A percentile compares a stretch with the other conserved stretches of the same genome.
Evolutionary conservation across 2,113 vertebrate species (phyloP).

Genomic region (Scomber scombrus): DNA sequence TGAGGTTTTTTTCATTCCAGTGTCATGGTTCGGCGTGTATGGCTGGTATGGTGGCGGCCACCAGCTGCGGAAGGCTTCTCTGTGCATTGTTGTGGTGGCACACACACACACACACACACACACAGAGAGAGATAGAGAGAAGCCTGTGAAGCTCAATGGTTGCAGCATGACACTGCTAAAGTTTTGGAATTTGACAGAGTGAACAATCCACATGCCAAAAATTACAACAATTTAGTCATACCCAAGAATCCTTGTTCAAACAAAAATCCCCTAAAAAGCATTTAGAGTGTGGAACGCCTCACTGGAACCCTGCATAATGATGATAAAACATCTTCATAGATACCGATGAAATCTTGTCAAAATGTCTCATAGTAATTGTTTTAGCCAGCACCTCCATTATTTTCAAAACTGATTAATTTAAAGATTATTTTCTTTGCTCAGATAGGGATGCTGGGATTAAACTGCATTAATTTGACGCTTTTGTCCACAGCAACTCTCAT

Average conservation of each 20-base stretch:
- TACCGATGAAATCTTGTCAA: too few relatives aligned
- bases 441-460: not conserved
- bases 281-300: not conserved
- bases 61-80: slow-evolving; percentile 48
- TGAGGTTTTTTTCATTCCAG: slow-evolving; percentile 44
- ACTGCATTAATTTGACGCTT: not conserved
- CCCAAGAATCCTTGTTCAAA: slow-evolving; percentile 14
- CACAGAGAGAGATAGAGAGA: slow-evolving; percentile 5
- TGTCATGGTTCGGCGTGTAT: slow-evolving; percentile 35
- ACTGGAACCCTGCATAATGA: not conserved
- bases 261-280: not conserved
- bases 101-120: slow-evolving; percentile 54
- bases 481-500: not conserved
- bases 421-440: too few relatives aligned
- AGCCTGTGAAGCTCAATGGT: slow-evolving; percentile 24
- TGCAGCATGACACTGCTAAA: not conserved
- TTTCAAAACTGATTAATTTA: too few relatives aligned
- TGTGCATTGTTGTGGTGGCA: slow-evolving; percentile 31
- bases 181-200: slow-evolving; percentile 25
- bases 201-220: slow-evolving; percentile 3
- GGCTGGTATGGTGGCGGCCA: slow-evolving; percentile 22
- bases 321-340: not conserved
- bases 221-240: slow-evolving; percentile 8
- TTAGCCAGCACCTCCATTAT: too few relatives aligned
- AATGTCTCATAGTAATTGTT: too few relatives aligned